phyloP scores from a whole-genome alignment of 2,113 vertebrate species.

The Calidris pygmaea region DNA sequence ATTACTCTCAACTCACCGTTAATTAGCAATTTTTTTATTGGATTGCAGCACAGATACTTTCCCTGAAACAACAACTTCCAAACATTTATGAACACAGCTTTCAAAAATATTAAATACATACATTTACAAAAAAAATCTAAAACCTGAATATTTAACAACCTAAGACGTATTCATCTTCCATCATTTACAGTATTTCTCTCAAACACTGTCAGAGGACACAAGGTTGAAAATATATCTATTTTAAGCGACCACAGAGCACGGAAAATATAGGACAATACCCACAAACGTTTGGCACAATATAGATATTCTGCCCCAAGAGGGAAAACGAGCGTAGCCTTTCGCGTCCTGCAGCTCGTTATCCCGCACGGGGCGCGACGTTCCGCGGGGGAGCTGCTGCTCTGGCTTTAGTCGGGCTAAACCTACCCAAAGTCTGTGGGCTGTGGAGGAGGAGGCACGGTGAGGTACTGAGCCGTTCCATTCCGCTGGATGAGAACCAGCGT shows the following conservation, averaged over 20 bases:
- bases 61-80: conserved; percentile 35
- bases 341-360: neutral
- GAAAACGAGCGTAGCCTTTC: conserved; percentile 24
- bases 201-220: neutral
- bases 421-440: neutral
- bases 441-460: neutral
- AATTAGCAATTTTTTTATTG: conserved; percentile 47
- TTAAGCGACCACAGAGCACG: conserved; percentile 25
- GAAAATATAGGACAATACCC: conserved; percentile 40
- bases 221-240: neutral
- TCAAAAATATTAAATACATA: conserved; percentile 53
- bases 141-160: neutral
- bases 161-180: neutral
- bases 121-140: neutral
- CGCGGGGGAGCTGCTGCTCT: conserved; percentile 7
- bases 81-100: conserved; percentile 8
- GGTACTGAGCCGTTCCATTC: conserved; percentile 50
- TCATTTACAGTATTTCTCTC: neutral
- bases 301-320: conserved; percentile 8
- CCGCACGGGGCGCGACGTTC: neutral
- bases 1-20: neutral
- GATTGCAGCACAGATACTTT: neutral
- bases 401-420: conserved; percentile 16
- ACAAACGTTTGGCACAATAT: conserved; percentile 54
- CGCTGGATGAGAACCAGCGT: conserved; percentile 48